These are phyloP conservation scores for Stramonita haemastoma DNA, from an alignment of 2,888 invertebrate species.

Conservation along the genomic window DNA sequence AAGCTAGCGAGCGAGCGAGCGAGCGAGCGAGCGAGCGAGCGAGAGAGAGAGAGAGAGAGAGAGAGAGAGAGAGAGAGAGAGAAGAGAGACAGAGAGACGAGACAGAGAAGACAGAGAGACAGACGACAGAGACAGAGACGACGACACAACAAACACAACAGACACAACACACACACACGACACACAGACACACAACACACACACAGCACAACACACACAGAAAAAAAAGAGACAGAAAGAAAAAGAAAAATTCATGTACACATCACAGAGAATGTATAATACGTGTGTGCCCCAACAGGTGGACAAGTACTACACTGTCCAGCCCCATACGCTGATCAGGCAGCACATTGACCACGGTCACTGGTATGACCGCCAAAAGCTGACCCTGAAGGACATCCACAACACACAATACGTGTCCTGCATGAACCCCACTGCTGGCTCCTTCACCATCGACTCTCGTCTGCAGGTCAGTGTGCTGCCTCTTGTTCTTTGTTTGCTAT, in stretches of 20 bases:
- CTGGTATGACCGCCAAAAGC: slow-evolving; percentile 95
- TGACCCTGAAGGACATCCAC: slow-evolving; percentile 94
- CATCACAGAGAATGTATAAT: no score
- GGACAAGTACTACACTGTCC: slow-evolving; percentile 95
- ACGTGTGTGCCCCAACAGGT: slow-evolving; percentile 78
- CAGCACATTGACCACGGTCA: slow-evolving; percentile 97
- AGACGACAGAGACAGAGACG: no score
- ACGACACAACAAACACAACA: no score
- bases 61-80: not conserved
- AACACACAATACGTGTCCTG: slow-evolving; percentile 98
- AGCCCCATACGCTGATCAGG: slow-evolving; percentile 95
- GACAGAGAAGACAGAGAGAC: no score
- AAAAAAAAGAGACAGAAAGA: no score
- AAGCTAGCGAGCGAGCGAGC: not conserved
- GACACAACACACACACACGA: no score
- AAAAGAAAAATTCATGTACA: no score
- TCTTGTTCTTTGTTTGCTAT: no score
- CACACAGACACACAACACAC: no score
- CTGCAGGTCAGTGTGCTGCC: slow-evolving; percentile 81
- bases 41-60: not conserved
- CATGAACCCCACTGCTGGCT: slow-evolving; percentile 98
- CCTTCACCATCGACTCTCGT: slow-evolving; percentile 96
- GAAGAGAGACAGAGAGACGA: no score
- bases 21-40: not conserved
- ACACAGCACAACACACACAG: no score